Conservation (phyloP, 2,797 vertebrate species). For the Neostethus bicornis region DNA sequence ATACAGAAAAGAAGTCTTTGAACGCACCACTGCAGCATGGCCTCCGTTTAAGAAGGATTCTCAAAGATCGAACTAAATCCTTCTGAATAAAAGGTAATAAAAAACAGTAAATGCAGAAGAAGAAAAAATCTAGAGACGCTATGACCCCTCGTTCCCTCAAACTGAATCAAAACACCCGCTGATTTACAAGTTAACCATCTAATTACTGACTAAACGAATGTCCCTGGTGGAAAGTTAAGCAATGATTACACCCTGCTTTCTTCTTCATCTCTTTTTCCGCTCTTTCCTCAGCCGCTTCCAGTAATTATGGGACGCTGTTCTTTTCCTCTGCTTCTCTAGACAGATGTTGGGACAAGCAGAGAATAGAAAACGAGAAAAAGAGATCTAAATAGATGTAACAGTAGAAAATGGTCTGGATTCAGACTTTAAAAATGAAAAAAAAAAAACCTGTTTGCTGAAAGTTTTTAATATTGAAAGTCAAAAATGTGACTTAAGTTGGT, state of each 20-base stretch:
- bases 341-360: slow-evolving; percentile 35
- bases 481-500: neutral
- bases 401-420: slow-evolving; percentile 28
- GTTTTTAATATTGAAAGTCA: slow-evolving; percentile 10
- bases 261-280: slow-evolving; percentile 13
- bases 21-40: slow-evolving; percentile 62
- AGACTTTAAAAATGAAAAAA: too few relatives aligned
- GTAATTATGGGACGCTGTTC: slow-evolving; percentile 47
- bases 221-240: slow-evolving; percentile 53
- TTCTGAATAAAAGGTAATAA: slow-evolving; percentile 10
- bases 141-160: slow-evolving; percentile 33
- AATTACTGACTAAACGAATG: slow-evolving; percentile 38
- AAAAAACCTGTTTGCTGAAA: slow-evolving; percentile 10
- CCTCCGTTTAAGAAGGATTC: slow-evolving; percentile 35
- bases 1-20: slow-evolving; percentile 28
- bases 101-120: slow-evolving; percentile 15
- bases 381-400: slow-evolving; percentile 21
- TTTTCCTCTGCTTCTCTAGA: slow-evolving; percentile 42
- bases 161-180: slow-evolving; percentile 30
- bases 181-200: slow-evolving; percentile 27
- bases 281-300: slow-evolving; percentile 23
- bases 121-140: slow-evolving; percentile 7
- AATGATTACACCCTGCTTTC: slow-evolving; percentile 43
- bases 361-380: slow-evolving; percentile 33
- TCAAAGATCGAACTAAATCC: slow-evolving; percentile 32